Evolutionary conservation across 1,140 invertebrate genomes (phyloP), one percentile per base, ranked within the genome.

Genomic region (Pristionchus pacificus): DNA sequence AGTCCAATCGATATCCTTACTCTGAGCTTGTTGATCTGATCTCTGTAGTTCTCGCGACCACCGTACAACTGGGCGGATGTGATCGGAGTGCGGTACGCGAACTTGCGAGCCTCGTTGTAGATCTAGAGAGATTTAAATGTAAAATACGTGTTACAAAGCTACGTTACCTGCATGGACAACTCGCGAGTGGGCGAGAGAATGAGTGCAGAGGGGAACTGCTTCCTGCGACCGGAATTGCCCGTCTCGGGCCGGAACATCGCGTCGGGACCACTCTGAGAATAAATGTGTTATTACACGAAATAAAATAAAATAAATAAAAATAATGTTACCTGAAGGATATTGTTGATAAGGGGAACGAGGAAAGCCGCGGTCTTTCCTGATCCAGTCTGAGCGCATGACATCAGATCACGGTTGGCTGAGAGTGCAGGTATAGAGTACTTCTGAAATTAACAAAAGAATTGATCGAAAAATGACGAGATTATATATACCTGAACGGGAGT

Each of bases 341-440:
- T 91, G 87, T 97, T 95, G 73, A 98, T 88, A 80, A 97, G 94
- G 74, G 95, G 95, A 83, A 97, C 90, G 78, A 97, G 86, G 85
- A 97, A 98, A 73, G 95, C 95, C 76, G 95, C 95, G 65, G 95
- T 97, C 87, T 97, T 98, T 74, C 93, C 81, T 27, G 81, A 83
- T n/a, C 87, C 88, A 70, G 93, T 95, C 87, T 95, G 93, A 67
- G 93, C 93, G 86, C 93, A 95, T 73, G 93, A 92, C 92, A 95
- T 95, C 76, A 97, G 87, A 86, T 97, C 95, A 66, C 94, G 88
- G 72, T 90, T 89, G 68, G 80, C 88, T 75, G 93, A 88, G 73
- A 97, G 91, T 74, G 96, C 96, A 68, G 95, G 93, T 81, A 97
- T 93, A 60, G 94, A 93, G 84, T 96, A 92, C 85, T 96, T 96